phyloP scores from a whole-genome alignment of 1,140 invertebrate genomes.

The Ptiloglossa arizonensis region DNA sequence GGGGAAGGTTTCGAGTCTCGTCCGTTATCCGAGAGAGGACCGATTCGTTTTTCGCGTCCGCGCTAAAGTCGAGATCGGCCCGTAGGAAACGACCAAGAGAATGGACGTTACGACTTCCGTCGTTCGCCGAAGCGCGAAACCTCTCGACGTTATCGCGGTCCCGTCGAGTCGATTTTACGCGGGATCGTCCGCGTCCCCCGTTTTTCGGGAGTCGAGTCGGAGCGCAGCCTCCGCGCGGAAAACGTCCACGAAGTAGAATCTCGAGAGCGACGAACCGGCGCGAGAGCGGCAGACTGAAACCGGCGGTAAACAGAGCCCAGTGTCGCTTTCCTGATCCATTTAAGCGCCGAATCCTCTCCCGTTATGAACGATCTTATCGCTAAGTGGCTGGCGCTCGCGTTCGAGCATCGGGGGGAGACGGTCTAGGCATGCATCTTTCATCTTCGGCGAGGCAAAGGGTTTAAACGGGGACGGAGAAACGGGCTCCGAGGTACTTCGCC shows the following conservation, averaged over 20 bases:
- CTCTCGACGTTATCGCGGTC: conserved; percentile 24
- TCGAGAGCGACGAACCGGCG: no score
- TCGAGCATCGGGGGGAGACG: conserved; percentile 21
- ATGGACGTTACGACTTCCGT: conserved; percentile 17
- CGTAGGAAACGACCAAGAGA: conserved; percentile 35
- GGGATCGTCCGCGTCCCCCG: no score
- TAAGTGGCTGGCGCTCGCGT: conserved; percentile 31
- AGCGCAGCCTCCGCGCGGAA: no score
- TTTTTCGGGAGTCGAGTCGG: no score
- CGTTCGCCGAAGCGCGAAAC: conserved; percentile 19
- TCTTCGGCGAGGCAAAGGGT: conserved; percentile 43
- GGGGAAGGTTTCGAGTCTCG: conserved; percentile 8
- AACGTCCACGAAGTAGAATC: not conserved
- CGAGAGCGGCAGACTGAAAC: not conserved
- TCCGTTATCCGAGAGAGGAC: no score
- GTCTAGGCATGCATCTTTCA: conserved; percentile 51
- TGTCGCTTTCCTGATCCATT: conserved; percentile 30
- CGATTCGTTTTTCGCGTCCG: no score
- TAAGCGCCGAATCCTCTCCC: conserved; percentile 7
- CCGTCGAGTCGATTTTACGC: conserved; percentile 32
- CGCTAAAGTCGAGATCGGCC: conserved; percentile 38
- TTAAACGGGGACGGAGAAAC: conserved; percentile 34
- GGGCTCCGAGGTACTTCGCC: conserved; percentile 15
- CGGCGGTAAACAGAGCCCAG: conserved; percentile 1
- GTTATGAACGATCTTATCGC: conserved; percentile 46